Percentiles rank a stretch among this genome's conserved stretches.
phyloP scores from a whole-genome alignment of 2,888 invertebrate species.

The Oscheius sp. region DNA sequence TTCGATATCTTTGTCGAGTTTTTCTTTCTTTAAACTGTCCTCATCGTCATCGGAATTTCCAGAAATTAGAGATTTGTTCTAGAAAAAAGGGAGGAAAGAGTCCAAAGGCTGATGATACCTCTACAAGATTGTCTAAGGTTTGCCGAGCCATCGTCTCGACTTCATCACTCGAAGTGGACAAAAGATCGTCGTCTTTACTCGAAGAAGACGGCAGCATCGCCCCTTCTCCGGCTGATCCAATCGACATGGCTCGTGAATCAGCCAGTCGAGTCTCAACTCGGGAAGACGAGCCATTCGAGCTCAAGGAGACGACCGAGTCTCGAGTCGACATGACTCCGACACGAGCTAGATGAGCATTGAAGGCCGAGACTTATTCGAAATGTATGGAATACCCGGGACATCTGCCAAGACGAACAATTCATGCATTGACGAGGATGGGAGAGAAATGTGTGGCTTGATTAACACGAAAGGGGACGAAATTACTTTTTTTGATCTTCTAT shows the following conservation, averaged over 20 bases:
- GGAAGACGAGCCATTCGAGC: constrained; percentile 47
- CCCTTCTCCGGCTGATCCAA: constrained; percentile 35
- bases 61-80: constrained; percentile 28
- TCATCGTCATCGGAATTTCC: constrained; percentile 11
- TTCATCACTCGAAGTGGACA: constrained; percentile 61
- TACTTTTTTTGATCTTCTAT: too few species aligned
- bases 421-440: constrained; percentile 19
- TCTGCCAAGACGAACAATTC: constrained; percentile 23
- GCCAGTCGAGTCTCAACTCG: constrained; percentile 52
- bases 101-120: constrained; percentile 42
- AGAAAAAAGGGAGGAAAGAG: neutral
- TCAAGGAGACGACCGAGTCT: constrained; percentile 59
- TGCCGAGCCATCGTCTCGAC: constrained; percentile 61
- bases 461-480: neutral
- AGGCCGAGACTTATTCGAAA: neutral
- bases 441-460: neutral
- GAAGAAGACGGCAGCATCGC: constrained; percentile 60
- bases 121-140: constrained; percentile 57
- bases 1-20: neutral
- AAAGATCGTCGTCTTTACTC: constrained; percentile 60
- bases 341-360: neutral
- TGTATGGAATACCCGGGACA: constrained; percentile 19
- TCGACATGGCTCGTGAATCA: constrained; percentile 25
- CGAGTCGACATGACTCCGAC: constrained; percentile 44
- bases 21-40: constrained; percentile 22